These are phyloP conservation scores for Aramus guarauna DNA, from an alignment of 2,113 vertebrate species.

Conservation along the genomic window DNA sequence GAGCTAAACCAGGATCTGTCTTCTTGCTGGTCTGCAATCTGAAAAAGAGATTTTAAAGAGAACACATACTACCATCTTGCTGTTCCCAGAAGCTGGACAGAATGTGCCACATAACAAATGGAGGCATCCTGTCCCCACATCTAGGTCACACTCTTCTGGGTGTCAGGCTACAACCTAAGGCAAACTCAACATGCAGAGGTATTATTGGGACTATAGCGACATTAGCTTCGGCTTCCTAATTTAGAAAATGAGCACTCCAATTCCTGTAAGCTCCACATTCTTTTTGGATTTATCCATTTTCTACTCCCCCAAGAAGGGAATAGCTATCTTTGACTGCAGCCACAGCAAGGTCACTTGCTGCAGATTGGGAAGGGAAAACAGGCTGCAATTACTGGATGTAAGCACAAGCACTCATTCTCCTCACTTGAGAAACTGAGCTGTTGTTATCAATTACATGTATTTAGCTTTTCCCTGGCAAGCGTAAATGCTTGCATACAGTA, in stretches of 20 bases:
- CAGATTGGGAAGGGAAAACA: neutral
- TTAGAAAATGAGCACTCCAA: fast-evolving
- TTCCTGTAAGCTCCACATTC: fast-evolving
- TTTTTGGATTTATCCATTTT: neutral
- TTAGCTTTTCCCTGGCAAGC: conserved; percentile 12
- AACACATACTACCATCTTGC: neutral
- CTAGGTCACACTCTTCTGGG: neutral
- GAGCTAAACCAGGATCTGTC: neutral
- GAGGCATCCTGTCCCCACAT: neutral
- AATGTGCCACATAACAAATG: neutral
- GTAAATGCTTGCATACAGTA: neutral
- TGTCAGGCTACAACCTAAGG: neutral
- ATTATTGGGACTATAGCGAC: fast-evolving
- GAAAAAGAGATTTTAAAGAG: neutral
- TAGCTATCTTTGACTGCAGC: neutral
- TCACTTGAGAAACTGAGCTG: conserved; percentile 11
- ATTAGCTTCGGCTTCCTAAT: neutral
- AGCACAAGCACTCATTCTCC: neutral
- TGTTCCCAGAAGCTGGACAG: neutral
- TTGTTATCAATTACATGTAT: conserved; percentile 1
- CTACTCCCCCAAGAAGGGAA: neutral
- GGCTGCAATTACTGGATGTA: neutral
- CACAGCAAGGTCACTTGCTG: neutral
- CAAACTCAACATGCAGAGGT: neutral
- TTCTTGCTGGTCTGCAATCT: neutral